Base-by-base conservation (phyloP, 2,888 invertebrate genomes). In the Andrena marginata region DNA sequence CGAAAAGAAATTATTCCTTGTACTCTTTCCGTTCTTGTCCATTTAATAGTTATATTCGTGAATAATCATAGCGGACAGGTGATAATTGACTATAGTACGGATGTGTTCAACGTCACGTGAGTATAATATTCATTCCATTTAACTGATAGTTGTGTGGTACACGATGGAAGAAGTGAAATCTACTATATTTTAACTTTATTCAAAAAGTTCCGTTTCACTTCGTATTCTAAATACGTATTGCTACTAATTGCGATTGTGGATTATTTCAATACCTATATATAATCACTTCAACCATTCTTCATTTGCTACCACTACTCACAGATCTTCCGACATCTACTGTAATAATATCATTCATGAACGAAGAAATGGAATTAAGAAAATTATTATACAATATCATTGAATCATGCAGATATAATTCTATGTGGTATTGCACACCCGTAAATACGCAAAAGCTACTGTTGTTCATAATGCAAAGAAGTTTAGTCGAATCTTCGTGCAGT, bases 381-480 rank as follows among this genome's bases (percentile, higher is more conserved):
- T 51, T 3, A 8, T 54, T 2, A 42, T 1, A 29, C n/a, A 8
- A 4, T 8, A 16, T 8, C 48, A 0, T 54, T 13, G 2, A 29
- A 62, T 26, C 10, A 69, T 64, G 26, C 29, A 83, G 83, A 60
- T 83, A 77, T 49, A 56, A 83, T 8, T 60, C 74, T 5, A 26
- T 49, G 2, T 83, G 83, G 83, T 59, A 83, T 33, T 0, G 10
- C 2, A 48, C n/a, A 7, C 67, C 83, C 4, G 10, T 62, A 20
- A 72, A n/a, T 0, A 13, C 59, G n/a, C 82, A 76, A n/a, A 82
- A 80, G 49, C 51, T 80, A 1, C 20, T 83, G 29, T 56, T 81
- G 35, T 67, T 81, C 23, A 42, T 83, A 23, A n/a, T 78, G 56
- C 33, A 42, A 8, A 48, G 16, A 6, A 56, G 33, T 2, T n/a